Conservation (phyloP, 2,113 vertebrate species). For the Pseudorectes ferrugineus region DNA sequence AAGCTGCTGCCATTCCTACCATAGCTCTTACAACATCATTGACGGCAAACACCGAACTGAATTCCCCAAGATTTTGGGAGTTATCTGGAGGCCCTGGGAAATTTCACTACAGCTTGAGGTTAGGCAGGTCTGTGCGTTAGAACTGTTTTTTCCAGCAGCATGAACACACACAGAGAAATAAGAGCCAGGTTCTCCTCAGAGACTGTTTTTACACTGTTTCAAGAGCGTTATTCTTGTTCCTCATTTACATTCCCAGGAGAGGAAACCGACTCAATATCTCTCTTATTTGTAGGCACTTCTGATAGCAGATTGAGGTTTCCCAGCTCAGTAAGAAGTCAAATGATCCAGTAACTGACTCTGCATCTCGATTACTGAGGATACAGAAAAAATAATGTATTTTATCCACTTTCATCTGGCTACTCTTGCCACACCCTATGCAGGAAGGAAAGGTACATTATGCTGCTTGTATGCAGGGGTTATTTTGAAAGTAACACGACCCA, state of each 20-base stretch:
- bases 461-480: not conserved
- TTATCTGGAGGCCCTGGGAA: not conserved
- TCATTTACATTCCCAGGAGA: slow-evolving; percentile 27
- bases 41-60: not conserved
- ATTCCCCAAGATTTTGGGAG: not conserved
- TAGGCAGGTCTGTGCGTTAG: not conserved
- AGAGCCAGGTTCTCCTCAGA: slow-evolving; percentile 5
- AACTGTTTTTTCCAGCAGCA: not conserved
- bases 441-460: not conserved
- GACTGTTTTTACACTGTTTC: not conserved
- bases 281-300: slow-evolving; percentile 30
- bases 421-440: not conserved
- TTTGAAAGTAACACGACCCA: not conserved
- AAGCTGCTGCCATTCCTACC: not conserved
- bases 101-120: not conserved
- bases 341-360: slow-evolving; percentile 8
- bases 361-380: not conserved
- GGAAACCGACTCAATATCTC: not conserved
- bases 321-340: slow-evolving; percentile 33
- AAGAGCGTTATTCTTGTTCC: not conserved
- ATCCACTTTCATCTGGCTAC: not conserved
- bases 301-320: slow-evolving; percentile 39
- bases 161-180: not conserved
- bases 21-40: not conserved
- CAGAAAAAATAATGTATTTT: not conserved